Base-by-base conservation (phyloP, 2,888 invertebrate species). In the Lacanobia wlatinum region DNA sequence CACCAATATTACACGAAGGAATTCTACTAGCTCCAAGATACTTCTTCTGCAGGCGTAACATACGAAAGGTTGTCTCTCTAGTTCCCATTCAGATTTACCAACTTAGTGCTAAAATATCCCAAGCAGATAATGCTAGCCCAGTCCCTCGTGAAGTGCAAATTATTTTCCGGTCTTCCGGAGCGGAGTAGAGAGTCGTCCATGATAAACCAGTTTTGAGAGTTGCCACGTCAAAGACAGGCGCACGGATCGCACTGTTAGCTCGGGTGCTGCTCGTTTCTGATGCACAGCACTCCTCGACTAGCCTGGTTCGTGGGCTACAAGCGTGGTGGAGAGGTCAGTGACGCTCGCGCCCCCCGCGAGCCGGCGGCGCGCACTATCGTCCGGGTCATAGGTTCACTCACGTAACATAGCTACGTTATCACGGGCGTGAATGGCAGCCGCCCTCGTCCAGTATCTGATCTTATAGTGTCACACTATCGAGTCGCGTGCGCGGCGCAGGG, bases 381-480 rank as follows among this genome's bases (percentile, higher is more conserved):
- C 52, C 52, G 46, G 59, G 48, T 53, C 23, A 40, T 66, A 28
- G 16, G 76, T 28, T 67, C 76, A 55, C 38, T 18, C 38, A 18
- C 76, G 67, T 59, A 14, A 46, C 48, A 63, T 12, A 23, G 38
- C 52, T 28, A 9, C n/a, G 66, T 59, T 73, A 73, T 73, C 73
- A 58, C 21, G 6, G 28, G 38, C 38, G 50, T 46, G 65, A 28
- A 46, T 46, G 34, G 50, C 50, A 12, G 48, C 40, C 46, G 40
- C 66, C 38, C 16, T n/a, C 40, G 50, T 56, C 55, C 69, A 68
- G 48, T 21, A 46, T 18, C 56, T 34, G 43, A 76, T 69, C 48
- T 55, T 23, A 38, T 60, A 67, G 38, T 52, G 21, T 28, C 16
- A 60, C 55, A 50, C 28, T 55, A 66, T 52, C 46, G 8, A 1